Conservation (phyloP, 2,113 vertebrate genomes). For the Poeciliopsis prolifica region DNA sequence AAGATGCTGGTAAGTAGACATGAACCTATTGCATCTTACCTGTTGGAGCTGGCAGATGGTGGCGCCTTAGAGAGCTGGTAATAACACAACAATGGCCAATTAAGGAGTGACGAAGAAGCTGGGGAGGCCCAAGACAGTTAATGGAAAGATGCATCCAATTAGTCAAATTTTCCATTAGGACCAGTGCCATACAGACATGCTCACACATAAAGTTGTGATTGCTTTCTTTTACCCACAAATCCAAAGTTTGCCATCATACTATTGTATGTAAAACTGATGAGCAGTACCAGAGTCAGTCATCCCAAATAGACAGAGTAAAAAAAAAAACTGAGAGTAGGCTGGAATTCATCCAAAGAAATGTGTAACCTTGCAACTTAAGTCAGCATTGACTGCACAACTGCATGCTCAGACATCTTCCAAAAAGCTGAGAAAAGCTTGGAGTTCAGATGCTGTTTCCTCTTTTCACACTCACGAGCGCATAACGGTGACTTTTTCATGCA, state of each 20-base stretch:
- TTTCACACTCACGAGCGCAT: conserved; percentile 5
- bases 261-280: conserved; percentile 11
- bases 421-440: conserved; percentile 22
- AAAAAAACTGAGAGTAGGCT: conserved; percentile 2
- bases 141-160: conserved; percentile 69
- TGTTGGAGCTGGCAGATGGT: conserved; percentile 74
- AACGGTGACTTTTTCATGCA: conserved; percentile 41
- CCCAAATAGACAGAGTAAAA: not conserved
- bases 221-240: conserved; percentile 47
- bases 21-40: conserved; percentile 49
- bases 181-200: conserved; percentile 50
- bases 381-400: conserved; percentile 2
- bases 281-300: not conserved
- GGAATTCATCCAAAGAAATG: conserved; percentile 3
- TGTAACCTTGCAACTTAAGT: conserved; percentile 38
- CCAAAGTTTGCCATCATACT: conserved; percentile 24
- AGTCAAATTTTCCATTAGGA: conserved; percentile 66
- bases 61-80: conserved; percentile 66
- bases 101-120: conserved; percentile 59
- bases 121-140: conserved; percentile 55
- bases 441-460: not conserved
- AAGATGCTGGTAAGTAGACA: conserved; percentile 54
- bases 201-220: conserved; percentile 60
- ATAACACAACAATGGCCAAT: conserved; percentile 72
- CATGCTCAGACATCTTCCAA: not conserved